These are phyloP conservation scores for Pardosa pseudoannulata DNA, from an alignment of 2,888 invertebrate genomes.

Conservation along the genomic window DNA sequence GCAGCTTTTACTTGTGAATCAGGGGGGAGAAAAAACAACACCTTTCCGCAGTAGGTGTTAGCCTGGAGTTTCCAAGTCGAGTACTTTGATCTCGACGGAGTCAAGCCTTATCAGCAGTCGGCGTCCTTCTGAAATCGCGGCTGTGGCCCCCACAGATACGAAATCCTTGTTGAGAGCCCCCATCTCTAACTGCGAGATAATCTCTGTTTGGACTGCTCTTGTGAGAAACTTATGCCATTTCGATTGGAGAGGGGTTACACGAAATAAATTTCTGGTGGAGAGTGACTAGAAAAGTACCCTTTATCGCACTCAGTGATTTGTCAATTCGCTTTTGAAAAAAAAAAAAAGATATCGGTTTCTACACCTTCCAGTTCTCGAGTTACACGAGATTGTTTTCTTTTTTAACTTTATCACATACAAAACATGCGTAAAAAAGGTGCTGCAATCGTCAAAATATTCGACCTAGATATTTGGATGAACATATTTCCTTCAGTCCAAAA, in stretches of 20 bases:
- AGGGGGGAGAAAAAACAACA: not conserved
- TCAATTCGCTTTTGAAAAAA: too few species aligned
- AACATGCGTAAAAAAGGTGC: too few species aligned
- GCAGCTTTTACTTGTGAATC: not conserved
- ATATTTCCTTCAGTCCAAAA: too few species aligned
- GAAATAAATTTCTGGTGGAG: not conserved
- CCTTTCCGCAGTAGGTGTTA: not conserved
- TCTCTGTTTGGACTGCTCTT: constrained; percentile 36
- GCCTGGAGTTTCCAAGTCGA: not conserved
- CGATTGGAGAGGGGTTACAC: not conserved
- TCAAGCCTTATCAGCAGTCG: not conserved
- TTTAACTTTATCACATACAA: too few species aligned
- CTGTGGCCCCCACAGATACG: constrained; percentile 31
- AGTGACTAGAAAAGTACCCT: not conserved
- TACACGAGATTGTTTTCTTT: too few species aligned
- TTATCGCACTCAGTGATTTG: too few species aligned
- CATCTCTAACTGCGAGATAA: constrained; percentile 28
- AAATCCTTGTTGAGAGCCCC: constrained; percentile 1
- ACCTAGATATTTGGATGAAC: too few species aligned
- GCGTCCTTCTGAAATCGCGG: constrained; percentile 15
- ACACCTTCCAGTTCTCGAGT: too few species aligned
- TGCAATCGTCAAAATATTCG: too few species aligned
- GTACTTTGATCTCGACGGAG: not conserved
- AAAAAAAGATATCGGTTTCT: too few species aligned
- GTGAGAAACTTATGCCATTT: constrained; percentile 21